phyloP scores from a whole-genome alignment of 2,888 invertebrate species.

The Pterobdella sp. region DNA sequence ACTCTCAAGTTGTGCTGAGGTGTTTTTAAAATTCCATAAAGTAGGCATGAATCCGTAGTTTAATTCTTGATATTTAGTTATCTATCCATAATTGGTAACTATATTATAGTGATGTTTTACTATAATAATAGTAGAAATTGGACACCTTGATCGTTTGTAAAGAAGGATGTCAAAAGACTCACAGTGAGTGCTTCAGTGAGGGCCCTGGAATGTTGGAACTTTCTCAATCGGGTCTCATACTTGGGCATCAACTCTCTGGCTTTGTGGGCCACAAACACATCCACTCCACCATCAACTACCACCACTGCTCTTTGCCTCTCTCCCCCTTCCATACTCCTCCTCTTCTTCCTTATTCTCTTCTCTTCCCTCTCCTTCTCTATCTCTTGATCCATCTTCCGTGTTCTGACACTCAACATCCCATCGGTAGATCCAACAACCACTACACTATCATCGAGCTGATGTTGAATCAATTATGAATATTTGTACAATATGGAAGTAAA shows the following conservation, averaged over 20 bases:
- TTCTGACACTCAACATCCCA: conserved; percentile 73
- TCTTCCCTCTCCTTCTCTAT: conserved; percentile 1
- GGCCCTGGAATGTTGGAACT: conserved; percentile 28
- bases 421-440: conserved; percentile 85
- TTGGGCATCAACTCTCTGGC: conserved; percentile 21
- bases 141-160: no score
- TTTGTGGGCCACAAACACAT: conserved; percentile 13
- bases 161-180: conserved; percentile 15
- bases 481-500: not conserved
- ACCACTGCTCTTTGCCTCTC: not conserved
- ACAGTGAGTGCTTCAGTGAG: conserved; percentile 28
- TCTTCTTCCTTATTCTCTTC: conserved; percentile 25
- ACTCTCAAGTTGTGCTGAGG: conserved; percentile 7
- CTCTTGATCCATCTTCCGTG: conserved; percentile 14
- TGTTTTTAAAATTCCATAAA: not conserved
- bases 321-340: not conserved
- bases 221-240: conserved; percentile 24
- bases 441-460: conserved; percentile 66
- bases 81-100: no score
- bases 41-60: not conserved
- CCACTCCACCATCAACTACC: not conserved
- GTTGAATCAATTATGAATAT: conserved; percentile 29
- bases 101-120: no score
- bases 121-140: no score
- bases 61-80: not conserved